These are phyloP conservation scores for Punctoribates punctum DNA, from an alignment of 2,888 invertebrate species.

Conservation along the genomic window DNA sequence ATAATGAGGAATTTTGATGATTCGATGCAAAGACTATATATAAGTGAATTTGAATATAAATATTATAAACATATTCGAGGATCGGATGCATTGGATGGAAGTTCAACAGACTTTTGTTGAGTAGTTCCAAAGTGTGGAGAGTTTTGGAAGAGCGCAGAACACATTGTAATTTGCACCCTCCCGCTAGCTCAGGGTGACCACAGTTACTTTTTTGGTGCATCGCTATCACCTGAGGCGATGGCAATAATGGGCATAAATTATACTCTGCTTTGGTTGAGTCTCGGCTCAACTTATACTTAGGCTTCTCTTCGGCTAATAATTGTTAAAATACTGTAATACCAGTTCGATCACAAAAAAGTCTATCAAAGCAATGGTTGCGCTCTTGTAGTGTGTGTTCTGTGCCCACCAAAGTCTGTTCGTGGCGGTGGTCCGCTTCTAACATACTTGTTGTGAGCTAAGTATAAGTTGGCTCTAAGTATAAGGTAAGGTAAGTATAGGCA, in stretches of 20 bases:
- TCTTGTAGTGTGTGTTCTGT: not conserved
- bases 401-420: constrained; percentile 34
- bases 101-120: constrained; percentile 13
- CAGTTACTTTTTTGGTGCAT: constrained; percentile 38
- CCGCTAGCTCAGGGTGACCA: constrained; percentile 38
- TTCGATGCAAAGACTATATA: not conserved
- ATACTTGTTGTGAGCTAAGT: not conserved
- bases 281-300: constrained; percentile 20
- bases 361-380: not conserved
- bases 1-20: not conserved
- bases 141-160: not conserved
- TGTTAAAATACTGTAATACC: constrained; percentile 10
- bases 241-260: constrained; percentile 46
- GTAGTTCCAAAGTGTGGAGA: not conserved
- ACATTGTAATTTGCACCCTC: constrained; percentile 36
- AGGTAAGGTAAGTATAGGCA: constrained; percentile 14
- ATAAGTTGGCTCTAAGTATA: constrained; percentile 19
- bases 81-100: not conserved
- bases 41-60: too few species aligned
- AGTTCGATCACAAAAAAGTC: constrained; percentile 30
- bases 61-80: not conserved
- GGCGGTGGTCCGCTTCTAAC: constrained; percentile 29
- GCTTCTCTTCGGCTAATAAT: constrained; percentile 25
- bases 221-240: constrained; percentile 38
- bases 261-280: constrained; percentile 35